Evolutionary conservation across 2,797 vertebrate genomes (phyloP), one percentile per base, ranked within the genome.

Genomic region (Lateolabrax maculatus): DNA sequence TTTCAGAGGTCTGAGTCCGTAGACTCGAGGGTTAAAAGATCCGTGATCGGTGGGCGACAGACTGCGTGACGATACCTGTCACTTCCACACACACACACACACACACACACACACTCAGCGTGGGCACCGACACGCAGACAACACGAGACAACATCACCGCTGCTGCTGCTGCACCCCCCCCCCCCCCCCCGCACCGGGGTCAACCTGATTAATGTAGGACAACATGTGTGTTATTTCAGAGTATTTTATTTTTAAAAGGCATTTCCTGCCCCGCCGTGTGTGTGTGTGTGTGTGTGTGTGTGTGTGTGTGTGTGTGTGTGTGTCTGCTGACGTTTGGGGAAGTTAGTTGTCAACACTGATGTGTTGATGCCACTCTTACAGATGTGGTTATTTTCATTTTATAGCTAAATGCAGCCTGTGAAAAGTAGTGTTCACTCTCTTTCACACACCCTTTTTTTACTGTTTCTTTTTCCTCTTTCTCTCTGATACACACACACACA

Each of bases 51-150:
- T 6, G 23, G 84, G 71, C 84, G 90, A 88, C 86, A 80, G 79
- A 61, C 80, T 71, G 83, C 58, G 67, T 87, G 58, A 75, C 55
- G 61, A 79, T 73, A 75, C 66, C 87, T 90, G 90, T 86, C 87
- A 86, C 81, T 67, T 60, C 25, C 9, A 27, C 73, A 29, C 64
- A 27, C 1, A 60, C 70, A 16, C 79, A 6, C n/a, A n/a, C n/a
- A n/a, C n/a, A n/a, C n/a, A n/a, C n/a, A n/a, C n/a, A 29, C 64
- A 27, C 1, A 60, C 70, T 19, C 79, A 6, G 60, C 21, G 27
- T 21, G 64, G 61, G 43, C 79, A 57, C 60, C 52, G 6, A 70
- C 77, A 52, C 70, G 80, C 62, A n/a, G 27, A 5, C 57, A 23
- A 76, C 19, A 11, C n/a, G n/a, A n/a, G n/a, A n/a, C n/a, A n/a